A percentile compares a stretch with the other conserved stretches of the same genome.
These are phyloP conservation scores for Cyclophora punctaria DNA, from an alignment of 2,888 invertebrate species.

Conservation along the genomic window DNA sequence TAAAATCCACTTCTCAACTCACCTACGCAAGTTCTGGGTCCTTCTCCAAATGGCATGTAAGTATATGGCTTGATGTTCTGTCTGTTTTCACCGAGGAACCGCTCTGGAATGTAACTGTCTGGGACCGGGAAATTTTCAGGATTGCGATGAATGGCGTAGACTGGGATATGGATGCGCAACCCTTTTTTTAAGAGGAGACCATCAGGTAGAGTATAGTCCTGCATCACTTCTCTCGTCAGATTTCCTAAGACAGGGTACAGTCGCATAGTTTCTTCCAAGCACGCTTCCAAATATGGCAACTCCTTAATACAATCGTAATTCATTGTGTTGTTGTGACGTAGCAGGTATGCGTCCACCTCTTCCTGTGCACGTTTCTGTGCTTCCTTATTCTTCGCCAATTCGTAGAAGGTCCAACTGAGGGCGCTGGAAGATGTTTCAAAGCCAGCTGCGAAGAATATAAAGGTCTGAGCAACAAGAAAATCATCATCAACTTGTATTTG, in stretches of 20 bases:
- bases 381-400: constrained; percentile 36
- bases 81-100: constrained; percentile 40
- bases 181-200: constrained; percentile 43
- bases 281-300: constrained; percentile 36
- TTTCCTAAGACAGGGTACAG: constrained; percentile 46
- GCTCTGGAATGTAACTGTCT: constrained; percentile 40
- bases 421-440: constrained; percentile 45
- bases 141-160: constrained; percentile 41
- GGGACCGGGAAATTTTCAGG: constrained; percentile 48
- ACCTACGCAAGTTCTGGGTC: constrained; percentile 56
- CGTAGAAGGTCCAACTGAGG: constrained; percentile 30
- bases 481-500: constrained; percentile 45
- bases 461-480: constrained; percentile 67
- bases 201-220: constrained; percentile 41
- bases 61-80: constrained; percentile 39
- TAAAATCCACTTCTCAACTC: constrained; percentile 8
- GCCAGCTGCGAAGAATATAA: constrained; percentile 59
- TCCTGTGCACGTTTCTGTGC: constrained; percentile 27
- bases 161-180: constrained; percentile 45
- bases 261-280: constrained; percentile 39
- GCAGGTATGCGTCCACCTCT: constrained; percentile 37
- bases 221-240: constrained; percentile 41
- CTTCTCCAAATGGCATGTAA: constrained; percentile 15
- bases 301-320: constrained; percentile 34
- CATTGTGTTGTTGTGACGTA: constrained; percentile 25